phyloP scores from a whole-genome alignment of 1,140 invertebrate genomes.

The Meloidogyne floridensis region DNA sequence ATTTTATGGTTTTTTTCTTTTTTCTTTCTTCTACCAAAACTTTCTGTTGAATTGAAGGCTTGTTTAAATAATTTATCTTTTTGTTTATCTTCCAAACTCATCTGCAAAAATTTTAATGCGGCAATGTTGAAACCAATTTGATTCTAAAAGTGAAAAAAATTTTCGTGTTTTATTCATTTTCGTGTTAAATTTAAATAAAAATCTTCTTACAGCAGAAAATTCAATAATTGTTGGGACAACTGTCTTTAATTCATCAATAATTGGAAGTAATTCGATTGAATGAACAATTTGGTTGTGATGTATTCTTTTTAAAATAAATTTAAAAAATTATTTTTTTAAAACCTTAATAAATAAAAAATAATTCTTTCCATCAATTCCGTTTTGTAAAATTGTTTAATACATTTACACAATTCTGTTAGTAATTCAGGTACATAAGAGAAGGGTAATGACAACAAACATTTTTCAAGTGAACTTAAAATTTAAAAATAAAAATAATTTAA shows the following conservation, averaged over 20 bases:
- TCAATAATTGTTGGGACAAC: conserved; percentile 71
- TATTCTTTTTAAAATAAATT: conserved; percentile 68
- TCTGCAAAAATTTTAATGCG: conserved; percentile 77
- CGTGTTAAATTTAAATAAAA: not conserved
- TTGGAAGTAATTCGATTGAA: conserved; percentile 73
- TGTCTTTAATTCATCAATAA: conserved; percentile 74
- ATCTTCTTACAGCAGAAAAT: conserved; percentile 66
- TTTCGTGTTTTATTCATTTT: not conserved
- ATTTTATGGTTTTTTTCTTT: not conserved
- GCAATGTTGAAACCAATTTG: conserved; percentile 83
- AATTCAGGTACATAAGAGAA: conserved; percentile 80
- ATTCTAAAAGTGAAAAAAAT: conserved; percentile 72
- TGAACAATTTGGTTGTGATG: conserved; percentile 82
- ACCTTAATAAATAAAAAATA: conserved; percentile 78
- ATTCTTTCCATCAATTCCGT: conserved; percentile 78
- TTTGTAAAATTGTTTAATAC: conserved; percentile 75
- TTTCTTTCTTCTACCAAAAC: not conserved
- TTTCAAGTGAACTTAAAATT: conserved; percentile 76
- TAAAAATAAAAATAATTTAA: not conserved
- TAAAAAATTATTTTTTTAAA: conserved; percentile 7
- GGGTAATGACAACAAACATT: conserved; percentile 81
- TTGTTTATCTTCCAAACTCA: conserved; percentile 78
- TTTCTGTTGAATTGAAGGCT: not conserved
- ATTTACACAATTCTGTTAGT: conserved; percentile 74
- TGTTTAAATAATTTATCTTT: conserved; percentile 77